phyloP scores from a whole-genome alignment of 35 echinoderm and acorn worm genomes.

The Nesometra sesokonis region DNA sequence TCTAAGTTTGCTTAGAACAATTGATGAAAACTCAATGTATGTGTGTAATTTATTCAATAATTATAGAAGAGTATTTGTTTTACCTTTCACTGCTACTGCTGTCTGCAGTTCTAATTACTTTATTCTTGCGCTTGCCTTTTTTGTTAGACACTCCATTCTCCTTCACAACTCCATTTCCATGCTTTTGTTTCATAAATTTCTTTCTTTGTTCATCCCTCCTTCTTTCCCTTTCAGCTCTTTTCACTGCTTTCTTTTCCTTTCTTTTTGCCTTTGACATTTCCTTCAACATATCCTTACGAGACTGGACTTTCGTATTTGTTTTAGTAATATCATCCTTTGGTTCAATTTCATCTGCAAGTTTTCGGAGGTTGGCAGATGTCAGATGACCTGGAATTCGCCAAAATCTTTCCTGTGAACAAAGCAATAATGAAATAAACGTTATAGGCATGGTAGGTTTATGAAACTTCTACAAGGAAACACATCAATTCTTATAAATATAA shows the following conservation, averaged over 20 bases:
- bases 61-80: constrained; percentile 45
- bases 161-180: constrained; percentile 5
- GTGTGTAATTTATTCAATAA: constrained; percentile 43
- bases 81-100: constrained; percentile 58
- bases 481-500: not conserved
- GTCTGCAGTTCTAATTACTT: constrained; percentile 12
- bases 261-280: constrained; percentile 41
- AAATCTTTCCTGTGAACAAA: constrained; percentile 52
- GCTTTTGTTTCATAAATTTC: constrained; percentile 2
- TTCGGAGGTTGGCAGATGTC: constrained; percentile 28
- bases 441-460: not conserved
- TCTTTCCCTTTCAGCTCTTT: constrained; percentile 8
- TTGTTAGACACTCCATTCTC: not conserved
- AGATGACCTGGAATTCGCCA: constrained; percentile 87
- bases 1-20: too few species aligned
- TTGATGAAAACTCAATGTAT: too few species aligned
- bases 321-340: constrained; percentile 29
- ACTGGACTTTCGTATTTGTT: constrained; percentile 30
- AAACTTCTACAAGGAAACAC: not conserved
- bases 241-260: constrained; percentile 44
- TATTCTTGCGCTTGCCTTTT: not conserved
- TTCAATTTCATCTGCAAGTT: constrained; percentile 67
- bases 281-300: constrained; percentile 60
- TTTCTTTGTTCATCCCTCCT: constrained; percentile 5
- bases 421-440: not conserved